phyloP scores from a whole-genome alignment of 1,140 invertebrate species.

The Pogonomyrmex barbatus region DNA sequence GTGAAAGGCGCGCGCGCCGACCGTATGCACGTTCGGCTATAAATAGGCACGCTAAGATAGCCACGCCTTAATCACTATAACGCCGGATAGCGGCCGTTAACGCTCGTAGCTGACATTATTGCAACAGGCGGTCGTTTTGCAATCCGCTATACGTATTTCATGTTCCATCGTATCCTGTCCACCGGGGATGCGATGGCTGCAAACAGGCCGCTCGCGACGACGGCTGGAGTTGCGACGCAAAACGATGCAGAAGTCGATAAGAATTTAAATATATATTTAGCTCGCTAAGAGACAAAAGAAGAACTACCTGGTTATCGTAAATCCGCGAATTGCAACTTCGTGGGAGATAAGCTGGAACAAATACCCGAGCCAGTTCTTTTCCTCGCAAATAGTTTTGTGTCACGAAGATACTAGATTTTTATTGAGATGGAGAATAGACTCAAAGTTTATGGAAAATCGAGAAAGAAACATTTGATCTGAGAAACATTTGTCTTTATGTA shows the following conservation, averaged over 20 bases:
- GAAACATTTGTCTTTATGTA: background rate
- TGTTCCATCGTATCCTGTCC: background rate
- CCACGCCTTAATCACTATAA: slow-evolving; percentile 58
- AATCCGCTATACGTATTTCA: background rate
- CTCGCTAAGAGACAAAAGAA: background rate
- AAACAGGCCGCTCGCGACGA: background rate
- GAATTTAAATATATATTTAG: background rate
- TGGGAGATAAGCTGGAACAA: background rate
- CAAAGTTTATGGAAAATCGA: background rate
- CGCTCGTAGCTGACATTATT: slow-evolving; percentile 31
- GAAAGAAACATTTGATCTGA: background rate
- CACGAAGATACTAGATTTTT: background rate
- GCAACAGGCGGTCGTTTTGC: slow-evolving; percentile 35
- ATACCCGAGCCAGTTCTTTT: background rate
- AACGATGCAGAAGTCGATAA: background rate
- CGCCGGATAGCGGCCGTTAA: slow-evolving; percentile 13
- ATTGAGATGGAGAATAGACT: background rate
- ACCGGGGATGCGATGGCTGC: background rate
- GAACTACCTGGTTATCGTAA: background rate
- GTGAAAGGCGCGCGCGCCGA: slow-evolving; percentile 28
- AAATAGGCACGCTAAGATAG: slow-evolving; percentile 57
- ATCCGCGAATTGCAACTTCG: background rate
- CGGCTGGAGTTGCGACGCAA: background rate
- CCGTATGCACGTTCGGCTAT: slow-evolving; percentile 44
- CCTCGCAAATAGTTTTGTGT: background rate